Base-by-base conservation (phyloP, 1,140 invertebrate genomes). In the Leptinotarsa defecta region DNA sequence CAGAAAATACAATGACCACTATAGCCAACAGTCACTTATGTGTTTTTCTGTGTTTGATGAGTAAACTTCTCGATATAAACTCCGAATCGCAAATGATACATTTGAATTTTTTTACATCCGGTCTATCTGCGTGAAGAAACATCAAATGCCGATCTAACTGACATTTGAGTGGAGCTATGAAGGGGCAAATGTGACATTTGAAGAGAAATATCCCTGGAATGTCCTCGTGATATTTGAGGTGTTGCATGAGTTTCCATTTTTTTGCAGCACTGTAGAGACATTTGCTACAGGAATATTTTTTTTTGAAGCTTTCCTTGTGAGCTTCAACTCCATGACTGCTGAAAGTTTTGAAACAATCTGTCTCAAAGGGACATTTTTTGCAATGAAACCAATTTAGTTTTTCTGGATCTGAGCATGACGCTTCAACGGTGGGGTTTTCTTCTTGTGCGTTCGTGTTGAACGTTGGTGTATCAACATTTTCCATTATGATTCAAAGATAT, bases 71-170 rank as follows among this genome's bases (percentile, higher is more conserved):
- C 1, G 69, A 71, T 57, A 22, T 52, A 24, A 57, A 61, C 20
- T 20, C 48, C 3, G 20, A 43, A 20, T 13, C 48, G 17, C 69
- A 71, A 71, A 22, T 24, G 3, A 20, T 19, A 57, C 69, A 71
- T 24, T 43, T 22, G 52, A 19, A 71, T 15, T 19, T 71, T 17
- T 57, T 71, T 24, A 20, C n/a, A 3, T 68, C 34, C 1, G 34
- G 24, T 57, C 20, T 48, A 20, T 71, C n/a, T 8, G 48, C 2
- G 22, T 71, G 69, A 20, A 48, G 20, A 57, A 71, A 71, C 69
- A 71, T 71, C 11, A 71, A 19, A 52, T 71, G 69, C 15, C 69
- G n/a, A 49, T 71, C 69, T 22, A 71, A 20, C 22, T 71, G 69
- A 15, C 19, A 4, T 57, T 71, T 52, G 11, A 48, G 4, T 48